A percentile compares a stretch with the other conserved stretches of the same genome.
Conservation (phyloP, 1,140 invertebrate species). For the Bombus polaris region DNA sequence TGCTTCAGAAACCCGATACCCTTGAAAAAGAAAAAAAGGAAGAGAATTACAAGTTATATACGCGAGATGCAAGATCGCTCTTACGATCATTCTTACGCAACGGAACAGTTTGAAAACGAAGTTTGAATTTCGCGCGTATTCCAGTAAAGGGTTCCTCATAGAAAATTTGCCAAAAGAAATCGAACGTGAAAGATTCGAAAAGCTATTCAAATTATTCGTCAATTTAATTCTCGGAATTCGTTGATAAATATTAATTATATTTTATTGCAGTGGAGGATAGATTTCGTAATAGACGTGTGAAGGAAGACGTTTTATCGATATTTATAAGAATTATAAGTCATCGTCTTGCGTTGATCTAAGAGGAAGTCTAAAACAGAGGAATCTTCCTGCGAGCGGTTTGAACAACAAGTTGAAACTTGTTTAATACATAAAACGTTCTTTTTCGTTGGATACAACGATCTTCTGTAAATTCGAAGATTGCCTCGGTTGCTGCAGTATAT, state of each 20-base stretch:
- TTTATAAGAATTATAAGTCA: no score
- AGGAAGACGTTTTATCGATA: not conserved
- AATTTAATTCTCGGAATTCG: not conserved
- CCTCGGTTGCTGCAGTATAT: not conserved
- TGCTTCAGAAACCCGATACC: slow-evolving; percentile 40
- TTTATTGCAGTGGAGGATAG: not conserved
- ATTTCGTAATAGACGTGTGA: not conserved
- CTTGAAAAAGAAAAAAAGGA: slow-evolving; percentile 26
- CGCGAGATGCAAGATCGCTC: not conserved
- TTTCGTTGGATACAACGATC: not conserved
- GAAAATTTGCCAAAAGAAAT: not conserved
- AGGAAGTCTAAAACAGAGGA: not conserved
- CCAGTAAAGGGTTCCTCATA: not conserved
- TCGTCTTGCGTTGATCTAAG: no score
- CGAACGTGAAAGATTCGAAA: not conserved
- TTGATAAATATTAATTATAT: not conserved
- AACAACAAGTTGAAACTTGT: not conserved
- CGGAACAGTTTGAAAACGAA: no score
- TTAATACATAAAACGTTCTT: not conserved
- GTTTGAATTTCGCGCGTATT: not conserved
- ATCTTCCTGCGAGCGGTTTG: not conserved
- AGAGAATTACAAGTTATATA: slow-evolving; percentile 1
- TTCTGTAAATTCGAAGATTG: not conserved
- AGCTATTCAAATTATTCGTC: not conserved
- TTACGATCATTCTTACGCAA: slow-evolving; percentile 6